Conservation (phyloP, 92 coral and sea anemone genomes). For the Phenganax subtilis region DNA sequence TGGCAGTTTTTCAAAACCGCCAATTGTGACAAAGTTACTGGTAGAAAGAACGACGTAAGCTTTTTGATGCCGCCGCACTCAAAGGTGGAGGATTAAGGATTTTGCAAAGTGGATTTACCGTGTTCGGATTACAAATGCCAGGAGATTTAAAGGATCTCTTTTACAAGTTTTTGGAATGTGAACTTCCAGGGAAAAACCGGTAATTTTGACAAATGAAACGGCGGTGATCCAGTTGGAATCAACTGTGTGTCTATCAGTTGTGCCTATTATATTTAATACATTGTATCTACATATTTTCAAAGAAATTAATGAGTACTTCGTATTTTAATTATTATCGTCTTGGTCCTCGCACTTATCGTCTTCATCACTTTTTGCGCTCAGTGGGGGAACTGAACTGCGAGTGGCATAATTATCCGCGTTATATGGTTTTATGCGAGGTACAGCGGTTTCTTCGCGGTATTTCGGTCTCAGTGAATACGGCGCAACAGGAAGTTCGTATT, state of each 20-base stretch:
- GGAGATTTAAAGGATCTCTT: too few relatives aligned
- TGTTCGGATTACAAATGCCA: too few relatives aligned
- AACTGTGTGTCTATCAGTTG: background rate
- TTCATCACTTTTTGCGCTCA: slow-evolving; percentile 18
- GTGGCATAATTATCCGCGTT: slow-evolving; percentile 20
- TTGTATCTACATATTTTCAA: slow-evolving; percentile 12
- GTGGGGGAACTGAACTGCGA: slow-evolving; percentile 16
- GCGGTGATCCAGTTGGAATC: background rate
- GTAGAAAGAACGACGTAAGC: too few relatives aligned
- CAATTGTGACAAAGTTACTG: too few relatives aligned
- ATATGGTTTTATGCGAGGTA: slow-evolving; percentile 14
- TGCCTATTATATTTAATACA: background rate
- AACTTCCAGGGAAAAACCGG: too few relatives aligned
- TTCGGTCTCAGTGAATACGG: slow-evolving; percentile 24
- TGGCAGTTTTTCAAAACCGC: too few relatives aligned
- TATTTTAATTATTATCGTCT: slow-evolving; percentile 8
- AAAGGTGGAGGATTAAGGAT: too few relatives aligned
- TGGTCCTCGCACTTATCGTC: slow-evolving; percentile 18
- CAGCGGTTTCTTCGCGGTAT: slow-evolving; percentile 23
- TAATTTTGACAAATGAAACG: too few relatives aligned
- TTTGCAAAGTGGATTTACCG: too few relatives aligned
- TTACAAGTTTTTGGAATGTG: too few relatives aligned
- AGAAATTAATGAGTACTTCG: background rate
- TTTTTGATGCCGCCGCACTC: too few relatives aligned
- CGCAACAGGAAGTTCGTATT: slow-evolving; percentile 19